Base-by-base conservation (phyloP, 2,888 invertebrate genomes). In the Anthrax anthrax region DNA sequence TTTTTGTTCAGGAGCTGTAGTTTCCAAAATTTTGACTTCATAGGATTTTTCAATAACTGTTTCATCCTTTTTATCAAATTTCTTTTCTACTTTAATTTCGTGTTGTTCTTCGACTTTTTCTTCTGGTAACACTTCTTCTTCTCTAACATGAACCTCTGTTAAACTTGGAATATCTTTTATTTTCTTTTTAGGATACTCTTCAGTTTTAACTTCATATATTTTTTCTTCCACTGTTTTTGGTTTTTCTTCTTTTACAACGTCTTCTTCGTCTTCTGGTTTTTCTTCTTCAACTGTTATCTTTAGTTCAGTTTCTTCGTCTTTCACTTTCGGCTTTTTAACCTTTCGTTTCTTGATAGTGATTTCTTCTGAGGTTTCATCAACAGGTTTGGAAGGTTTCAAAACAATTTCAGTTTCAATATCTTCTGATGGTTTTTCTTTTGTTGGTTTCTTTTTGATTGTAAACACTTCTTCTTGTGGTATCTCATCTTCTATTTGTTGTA, bases 131-230 rank as follows among this genome's bases (percentile, higher is more conserved):
- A 23, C 23, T 23, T 23, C 23, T 23, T 23, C 23, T 23, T 23
- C 23, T 8, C 4, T 23, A 23, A 23, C 23, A 8, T 23, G 4
- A 43, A 55, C 49, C 19, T 57, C 51, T n/a, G n/a, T n/a, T n/a
- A n/a, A n/a, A n/a, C n/a, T n/a, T n/a, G n/a, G n/a, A n/a, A n/a
- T n/a, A 39, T 64, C 59, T 42, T 60, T 57, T 47, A 61, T 50
- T 50, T 58, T 56, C 36, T 60, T 62, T 53, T 52, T 59, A 56
- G 37, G 8, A 4, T 4, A 6, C 38, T 60, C 57, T 48, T 64
- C 60, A 18, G 59, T 56, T 47, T 61, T 58, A 36, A 58, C 59
- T 44, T 52, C 55, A n/a, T n/a, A n/a, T n/a, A n/a, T n/a, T n/a
- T n/a, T n/a, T 1, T 56, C 18, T 45, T 49, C 50, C 5, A 6